These are phyloP conservation scores for Monodelphis domestica DNA, from an alignment of 2,797 vertebrate species.

Conservation along the genomic window DNA sequence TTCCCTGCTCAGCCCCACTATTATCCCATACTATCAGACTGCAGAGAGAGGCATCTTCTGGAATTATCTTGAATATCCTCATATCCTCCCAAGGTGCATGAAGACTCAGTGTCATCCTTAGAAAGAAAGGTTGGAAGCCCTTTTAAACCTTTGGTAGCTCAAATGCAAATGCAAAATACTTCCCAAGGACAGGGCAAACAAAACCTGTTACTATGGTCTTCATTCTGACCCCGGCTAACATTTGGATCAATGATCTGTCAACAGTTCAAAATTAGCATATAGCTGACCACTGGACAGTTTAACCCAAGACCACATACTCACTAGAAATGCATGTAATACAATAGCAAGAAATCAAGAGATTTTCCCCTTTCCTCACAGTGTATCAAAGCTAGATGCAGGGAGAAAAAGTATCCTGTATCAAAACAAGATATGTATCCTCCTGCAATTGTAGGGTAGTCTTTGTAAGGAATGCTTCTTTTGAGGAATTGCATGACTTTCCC, in stretches of 20 bases:
- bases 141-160: background rate
- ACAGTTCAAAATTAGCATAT: background rate
- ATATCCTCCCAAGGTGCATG: background rate
- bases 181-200: background rate
- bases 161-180: background rate
- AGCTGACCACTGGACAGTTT: background rate
- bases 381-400: background rate
- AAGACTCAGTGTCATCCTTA: background rate
- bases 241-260: background rate
- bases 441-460: background rate
- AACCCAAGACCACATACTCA: background rate
- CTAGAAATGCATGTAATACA: background rate
- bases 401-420: background rate
- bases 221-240: background rate
- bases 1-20: background rate
- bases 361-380: background rate
- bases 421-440: background rate
- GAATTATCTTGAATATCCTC: background rate
- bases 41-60: background rate
- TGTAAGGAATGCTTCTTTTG: background rate
- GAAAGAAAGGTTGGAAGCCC: background rate
- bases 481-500: background rate
- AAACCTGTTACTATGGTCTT: background rate
- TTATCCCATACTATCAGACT: background rate
- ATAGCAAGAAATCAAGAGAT: background rate